phyloP scores from a whole-genome alignment of 1,140 invertebrate genomes.

The Sinonovacula constricta region DNA sequence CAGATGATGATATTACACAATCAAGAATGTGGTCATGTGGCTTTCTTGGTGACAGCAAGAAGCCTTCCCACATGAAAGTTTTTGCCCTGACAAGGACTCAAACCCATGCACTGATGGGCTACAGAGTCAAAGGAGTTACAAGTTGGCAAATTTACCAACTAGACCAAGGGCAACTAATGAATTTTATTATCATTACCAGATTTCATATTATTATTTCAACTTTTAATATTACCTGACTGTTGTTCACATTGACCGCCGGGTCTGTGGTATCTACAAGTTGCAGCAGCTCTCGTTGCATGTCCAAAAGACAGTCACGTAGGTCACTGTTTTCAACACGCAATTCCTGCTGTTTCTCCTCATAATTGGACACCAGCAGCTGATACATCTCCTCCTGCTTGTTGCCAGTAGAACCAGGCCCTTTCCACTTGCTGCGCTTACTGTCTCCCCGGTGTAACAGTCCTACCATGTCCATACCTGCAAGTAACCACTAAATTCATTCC shows the following conservation, averaged over 20 bases:
- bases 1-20: too few relatives aligned
- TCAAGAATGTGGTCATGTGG: too few relatives aligned
- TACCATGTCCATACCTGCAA: conserved; percentile 72
- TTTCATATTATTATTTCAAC: too few relatives aligned
- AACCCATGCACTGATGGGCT: too few relatives aligned
- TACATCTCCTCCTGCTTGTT: conserved; percentile 75
- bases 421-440: conserved; percentile 72
- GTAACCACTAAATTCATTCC: too few relatives aligned
- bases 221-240: neutral
- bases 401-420: conserved; percentile 50
- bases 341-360: conserved; percentile 73
- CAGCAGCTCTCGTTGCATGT: conserved; percentile 69
- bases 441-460: conserved; percentile 67
- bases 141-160: too few relatives aligned
- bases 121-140: too few relatives aligned
- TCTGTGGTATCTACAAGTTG: conserved; percentile 52
- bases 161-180: too few relatives aligned
- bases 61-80: too few relatives aligned
- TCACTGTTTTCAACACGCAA: conserved; percentile 72
- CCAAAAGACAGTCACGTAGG: conserved; percentile 66
- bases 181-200: too few relatives aligned
- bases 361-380: conserved; percentile 65
- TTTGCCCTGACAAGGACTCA: too few relatives aligned
- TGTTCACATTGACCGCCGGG: conserved; percentile 14
- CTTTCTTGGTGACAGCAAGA: too few relatives aligned